Evolutionary conservation across 2,797 vertebrate genomes (phyloP).

Genomic region (Hybognathus amarus): DNA sequence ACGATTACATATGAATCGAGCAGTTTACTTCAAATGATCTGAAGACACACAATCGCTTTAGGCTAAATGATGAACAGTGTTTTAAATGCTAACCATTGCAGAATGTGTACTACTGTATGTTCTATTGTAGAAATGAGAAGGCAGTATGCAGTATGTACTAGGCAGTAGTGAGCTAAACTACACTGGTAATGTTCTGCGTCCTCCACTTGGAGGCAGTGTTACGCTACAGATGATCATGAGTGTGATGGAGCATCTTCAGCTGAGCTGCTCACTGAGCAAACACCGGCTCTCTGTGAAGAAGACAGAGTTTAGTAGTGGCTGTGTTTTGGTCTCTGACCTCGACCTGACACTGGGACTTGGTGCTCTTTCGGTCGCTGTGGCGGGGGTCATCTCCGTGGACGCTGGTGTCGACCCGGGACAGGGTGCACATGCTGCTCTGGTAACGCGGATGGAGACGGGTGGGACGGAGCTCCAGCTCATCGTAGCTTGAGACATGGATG

Average conservation of each 20-base stretch:
- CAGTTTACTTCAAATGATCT: too few relatives aligned
- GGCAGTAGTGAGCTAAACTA: background rate
- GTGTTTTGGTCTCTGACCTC: conserved; percentile 68
- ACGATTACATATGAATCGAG: too few relatives aligned
- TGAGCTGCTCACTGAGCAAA: conserved; percentile 71
- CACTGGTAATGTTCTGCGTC: background rate
- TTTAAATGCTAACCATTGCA: background rate
- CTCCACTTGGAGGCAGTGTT: conserved; percentile 34
- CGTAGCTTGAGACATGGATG: conserved; percentile 84
- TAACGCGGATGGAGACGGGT: conserved; percentile 81
- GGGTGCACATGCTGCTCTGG: conserved; percentile 90
- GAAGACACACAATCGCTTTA: too few relatives aligned
- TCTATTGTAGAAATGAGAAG: background rate
- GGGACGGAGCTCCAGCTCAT: conserved; percentile 87
- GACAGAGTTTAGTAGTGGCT: conserved; percentile 67
- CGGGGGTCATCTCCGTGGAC: conserved; percentile 72
- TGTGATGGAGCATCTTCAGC: conserved; percentile 60
- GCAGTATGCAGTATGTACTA: conserved; percentile 1
- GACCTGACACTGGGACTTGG: conserved; percentile 58
- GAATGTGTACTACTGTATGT: conserved; percentile 4
- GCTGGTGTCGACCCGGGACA: conserved; percentile 87
- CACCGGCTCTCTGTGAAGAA: conserved; percentile 73
- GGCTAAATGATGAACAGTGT: too few relatives aligned
- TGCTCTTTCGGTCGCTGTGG: conserved; percentile 73
- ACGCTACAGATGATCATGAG: background rate